Percentiles rank a stretch among this genome's conserved stretches.
These are phyloP conservation scores for Aptenodytes forsteri DNA, from an alignment of 2,113 vertebrate genomes.

Conservation along the genomic window DNA sequence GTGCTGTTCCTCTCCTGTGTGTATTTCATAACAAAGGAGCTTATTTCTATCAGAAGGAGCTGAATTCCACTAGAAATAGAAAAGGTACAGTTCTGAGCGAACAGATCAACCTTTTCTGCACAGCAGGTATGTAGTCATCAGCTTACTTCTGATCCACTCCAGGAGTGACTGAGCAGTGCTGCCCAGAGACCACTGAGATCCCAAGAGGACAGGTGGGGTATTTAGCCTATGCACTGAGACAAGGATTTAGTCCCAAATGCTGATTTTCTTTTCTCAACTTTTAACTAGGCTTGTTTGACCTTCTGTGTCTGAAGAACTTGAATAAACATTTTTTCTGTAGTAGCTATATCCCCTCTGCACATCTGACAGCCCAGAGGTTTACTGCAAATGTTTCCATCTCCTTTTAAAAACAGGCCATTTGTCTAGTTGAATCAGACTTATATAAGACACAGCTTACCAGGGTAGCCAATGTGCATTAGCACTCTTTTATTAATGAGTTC, in stretches of 20 bases:
- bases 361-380: conserved; percentile 36
- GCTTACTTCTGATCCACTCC: neutral
- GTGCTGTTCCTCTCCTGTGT: neutral
- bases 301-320: conserved; percentile 55
- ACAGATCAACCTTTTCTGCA: neutral
- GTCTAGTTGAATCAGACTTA: conserved; percentile 49
- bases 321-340: conserved; percentile 47
- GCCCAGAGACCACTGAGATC: neutral
- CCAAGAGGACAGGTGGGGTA: neutral
- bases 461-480: conserved; percentile 7
- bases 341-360: neutral
- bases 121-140: neutral
- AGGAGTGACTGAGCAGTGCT: neutral
- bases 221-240: neutral
- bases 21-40: neutral
- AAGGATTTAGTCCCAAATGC: neutral
- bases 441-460: conserved; percentile 20
- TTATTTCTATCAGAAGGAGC: neutral
- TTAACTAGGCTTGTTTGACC: conserved; percentile 65
- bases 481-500: conserved; percentile 60
- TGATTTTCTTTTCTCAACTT: conserved; percentile 24
- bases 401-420: conserved; percentile 60
- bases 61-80: neutral
- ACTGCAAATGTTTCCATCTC: conserved; percentile 37
- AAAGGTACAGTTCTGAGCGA: neutral